Conservation (phyloP, 2,797 vertebrate genomes). For the Thamnophis elegans region DNA sequence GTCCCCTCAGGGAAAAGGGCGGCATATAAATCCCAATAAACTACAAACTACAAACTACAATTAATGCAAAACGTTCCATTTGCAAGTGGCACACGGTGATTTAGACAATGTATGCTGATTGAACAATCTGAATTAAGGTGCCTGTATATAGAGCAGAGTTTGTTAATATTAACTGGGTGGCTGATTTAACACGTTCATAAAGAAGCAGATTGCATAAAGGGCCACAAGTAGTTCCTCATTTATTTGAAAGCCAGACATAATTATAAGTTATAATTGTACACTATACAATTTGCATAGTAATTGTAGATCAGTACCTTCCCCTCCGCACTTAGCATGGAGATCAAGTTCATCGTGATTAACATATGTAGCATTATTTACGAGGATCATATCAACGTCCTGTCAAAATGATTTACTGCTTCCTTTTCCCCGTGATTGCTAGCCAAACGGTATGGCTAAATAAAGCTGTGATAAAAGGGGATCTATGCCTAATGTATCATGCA, state of each 20-base stretch:
- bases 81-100: background rate
- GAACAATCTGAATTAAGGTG: background rate
- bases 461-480: background rate
- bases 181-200: background rate
- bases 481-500: background rate
- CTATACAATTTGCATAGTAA: background rate
- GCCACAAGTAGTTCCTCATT: background rate
- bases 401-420: background rate
- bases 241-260: background rate
- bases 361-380: background rate
- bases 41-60: too few relatives aligned
- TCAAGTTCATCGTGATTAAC: background rate
- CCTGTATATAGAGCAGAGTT: background rate
- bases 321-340: background rate
- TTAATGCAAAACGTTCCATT: background rate
- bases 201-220: background rate
- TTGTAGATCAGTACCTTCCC: background rate
- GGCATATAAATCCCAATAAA: too few relatives aligned
- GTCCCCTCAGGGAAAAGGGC: too few relatives aligned
- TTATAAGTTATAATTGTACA: background rate
- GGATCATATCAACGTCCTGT: background rate
- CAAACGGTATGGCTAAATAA: background rate
- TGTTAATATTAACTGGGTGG: background rate
- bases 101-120: background rate
- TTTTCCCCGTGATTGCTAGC: background rate